These are phyloP conservation scores for Tragelaphus buxtoni DNA, from an alignment of 2,113 vertebrate species.

Conservation along the genomic window DNA sequence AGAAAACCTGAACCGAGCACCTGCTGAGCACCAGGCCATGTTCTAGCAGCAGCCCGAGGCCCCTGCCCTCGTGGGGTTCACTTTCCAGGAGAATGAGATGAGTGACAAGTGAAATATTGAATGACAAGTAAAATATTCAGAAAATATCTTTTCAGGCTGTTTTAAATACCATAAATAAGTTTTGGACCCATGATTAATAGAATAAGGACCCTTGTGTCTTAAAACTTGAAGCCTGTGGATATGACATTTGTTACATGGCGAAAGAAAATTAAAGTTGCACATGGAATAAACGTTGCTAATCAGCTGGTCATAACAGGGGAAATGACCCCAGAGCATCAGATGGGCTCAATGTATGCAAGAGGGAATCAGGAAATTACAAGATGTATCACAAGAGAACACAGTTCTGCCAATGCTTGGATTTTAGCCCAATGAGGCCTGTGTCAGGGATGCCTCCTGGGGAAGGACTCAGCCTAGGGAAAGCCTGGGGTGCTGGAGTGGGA, in stretches of 20 bases:
- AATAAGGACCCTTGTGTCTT: not conserved
- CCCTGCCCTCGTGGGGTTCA: not conserved
- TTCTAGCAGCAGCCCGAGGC: not conserved
- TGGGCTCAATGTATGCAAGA: not conserved
- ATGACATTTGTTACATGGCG: not conserved
- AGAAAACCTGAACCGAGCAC: not conserved
- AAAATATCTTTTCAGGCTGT: not conserved
- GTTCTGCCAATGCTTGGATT: not conserved
- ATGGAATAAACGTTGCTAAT: not conserved
- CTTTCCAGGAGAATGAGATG: not conserved
- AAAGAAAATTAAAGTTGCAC: not conserved
- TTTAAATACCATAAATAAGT: not conserved
- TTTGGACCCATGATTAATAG: not conserved
- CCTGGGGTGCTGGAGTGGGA: fast-evolving
- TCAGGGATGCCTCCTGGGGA: not conserved
- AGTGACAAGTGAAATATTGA: not conserved
- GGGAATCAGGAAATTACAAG: not conserved
- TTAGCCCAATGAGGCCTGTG: fast-evolving
- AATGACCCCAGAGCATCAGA: not conserved
- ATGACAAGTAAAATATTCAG: not conserved
- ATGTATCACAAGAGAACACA: not conserved
- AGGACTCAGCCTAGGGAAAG: not conserved
- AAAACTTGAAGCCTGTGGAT: not conserved
- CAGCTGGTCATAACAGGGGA: not conserved
- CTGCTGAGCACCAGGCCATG: not conserved